Evolutionary conservation across 2,888 invertebrate genomes (phyloP).

Genomic region (Leptinotarsa rubiginosa): DNA sequence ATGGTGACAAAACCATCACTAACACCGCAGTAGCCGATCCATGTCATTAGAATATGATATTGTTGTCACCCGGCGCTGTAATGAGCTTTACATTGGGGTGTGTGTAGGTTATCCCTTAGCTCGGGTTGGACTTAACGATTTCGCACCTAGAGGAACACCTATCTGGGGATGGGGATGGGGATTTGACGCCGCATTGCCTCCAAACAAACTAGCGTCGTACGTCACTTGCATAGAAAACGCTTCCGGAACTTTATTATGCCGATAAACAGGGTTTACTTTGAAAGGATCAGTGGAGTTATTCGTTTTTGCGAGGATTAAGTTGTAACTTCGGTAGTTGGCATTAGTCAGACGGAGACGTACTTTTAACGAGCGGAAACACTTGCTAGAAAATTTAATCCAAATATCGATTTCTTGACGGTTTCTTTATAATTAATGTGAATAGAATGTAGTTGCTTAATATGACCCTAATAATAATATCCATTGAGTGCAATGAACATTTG

Average conservation of each 20-base stretch:
- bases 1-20: slow-evolving; percentile 45
- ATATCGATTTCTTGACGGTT: background rate
- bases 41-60: slow-evolving; percentile 62
- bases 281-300: slow-evolving; percentile 14
- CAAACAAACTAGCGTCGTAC: slow-evolving; percentile 21
- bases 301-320: slow-evolving; percentile 12
- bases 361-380: slow-evolving; percentile 1
- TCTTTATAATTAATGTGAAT: too few species aligned
- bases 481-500: too few species aligned
- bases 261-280: slow-evolving; percentile 18
- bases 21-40: slow-evolving; percentile 50
- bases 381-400: slow-evolving; percentile 1
- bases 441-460: too few species aligned
- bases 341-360: background rate
- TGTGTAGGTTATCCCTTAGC: slow-evolving; percentile 15
- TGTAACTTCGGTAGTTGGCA: slow-evolving; percentile 11
- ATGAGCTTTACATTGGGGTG: slow-evolving; percentile 34
- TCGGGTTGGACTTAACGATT: slow-evolving; percentile 23
- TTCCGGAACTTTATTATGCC: slow-evolving; percentile 21
- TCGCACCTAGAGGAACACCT: slow-evolving; percentile 28
- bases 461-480: too few species aligned
- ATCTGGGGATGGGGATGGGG: background rate
- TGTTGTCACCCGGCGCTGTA: slow-evolving; percentile 55
- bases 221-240: slow-evolving; percentile 19
- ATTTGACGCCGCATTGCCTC: slow-evolving; percentile 18